Percentiles rank a stretch among this genome's conserved stretches.
These are phyloP conservation scores for Hylia prasina DNA, from an alignment of 2,113 vertebrate genomes.

Conservation along the genomic window DNA sequence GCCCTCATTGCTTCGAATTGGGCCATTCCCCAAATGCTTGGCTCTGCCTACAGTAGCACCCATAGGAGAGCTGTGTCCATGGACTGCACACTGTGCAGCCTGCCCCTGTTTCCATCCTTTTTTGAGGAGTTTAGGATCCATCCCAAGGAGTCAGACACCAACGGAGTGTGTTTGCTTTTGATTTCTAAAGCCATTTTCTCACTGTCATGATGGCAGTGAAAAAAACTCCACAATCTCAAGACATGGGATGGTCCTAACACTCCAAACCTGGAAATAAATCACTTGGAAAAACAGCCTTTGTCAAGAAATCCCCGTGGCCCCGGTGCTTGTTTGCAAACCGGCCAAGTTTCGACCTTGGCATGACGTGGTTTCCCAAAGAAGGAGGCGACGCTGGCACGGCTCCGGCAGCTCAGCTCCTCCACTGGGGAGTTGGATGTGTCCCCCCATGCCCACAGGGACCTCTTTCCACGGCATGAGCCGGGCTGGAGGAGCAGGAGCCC, in stretches of 20 bases:
- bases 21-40: not conserved
- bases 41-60: not conserved
- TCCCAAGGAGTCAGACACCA: not conserved
- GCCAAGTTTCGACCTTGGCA: not conserved
- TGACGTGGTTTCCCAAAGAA: not conserved
- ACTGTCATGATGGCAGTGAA: not conserved
- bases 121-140: not conserved
- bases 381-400: not conserved
- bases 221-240: not conserved
- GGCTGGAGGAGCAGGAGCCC: not conserved
- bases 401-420: not conserved
- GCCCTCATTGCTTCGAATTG: accelerated
- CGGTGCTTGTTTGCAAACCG: not conserved
- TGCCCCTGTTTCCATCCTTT: not conserved
- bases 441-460: accelerated
- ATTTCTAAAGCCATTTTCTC: not conserved
- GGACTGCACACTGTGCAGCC: not conserved
- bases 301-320: not conserved
- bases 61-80: not conserved
- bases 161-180: not conserved
- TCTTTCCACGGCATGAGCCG: accelerated
- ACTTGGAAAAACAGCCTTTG: not conserved
- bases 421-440: accelerated
- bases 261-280: slow-evolving; percentile 12
- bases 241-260: not conserved